Percentiles rank a stretch among this genome's conserved stretches.
Conservation (phyloP, 2,797 vertebrate species). For the Ptychobarbus kaznakovi region DNA sequence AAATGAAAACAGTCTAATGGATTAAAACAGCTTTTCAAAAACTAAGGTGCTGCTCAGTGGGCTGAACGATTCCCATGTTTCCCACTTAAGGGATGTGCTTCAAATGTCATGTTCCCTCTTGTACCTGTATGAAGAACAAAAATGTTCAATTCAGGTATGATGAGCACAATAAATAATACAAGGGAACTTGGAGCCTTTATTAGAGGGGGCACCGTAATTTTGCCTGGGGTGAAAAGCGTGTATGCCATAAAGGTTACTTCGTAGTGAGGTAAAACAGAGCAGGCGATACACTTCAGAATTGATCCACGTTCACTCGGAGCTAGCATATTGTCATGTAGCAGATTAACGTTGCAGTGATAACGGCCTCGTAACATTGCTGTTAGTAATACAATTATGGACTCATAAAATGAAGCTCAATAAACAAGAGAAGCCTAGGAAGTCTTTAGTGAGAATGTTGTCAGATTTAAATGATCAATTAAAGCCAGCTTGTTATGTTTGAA, state of each 20-base stretch:
- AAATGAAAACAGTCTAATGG: background rate
- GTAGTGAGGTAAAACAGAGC: background rate
- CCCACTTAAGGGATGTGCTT: slow-evolving; percentile 18
- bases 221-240: slow-evolving; percentile 4
- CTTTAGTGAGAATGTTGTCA: slow-evolving; percentile 19
- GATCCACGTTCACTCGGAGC: background rate
- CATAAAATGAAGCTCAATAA: slow-evolving; percentile 41
- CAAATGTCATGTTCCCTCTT: slow-evolving; percentile 43
- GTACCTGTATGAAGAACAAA: slow-evolving; percentile 21
- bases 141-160: slow-evolving; percentile 15
- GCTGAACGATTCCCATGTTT: slow-evolving; percentile 20
- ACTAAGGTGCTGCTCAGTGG: slow-evolving; percentile 11
- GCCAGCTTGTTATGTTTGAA: slow-evolving; percentile 31
- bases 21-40: slow-evolving; percentile 1
- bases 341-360: slow-evolving; percentile 40
- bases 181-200: slow-evolving; percentile 5
- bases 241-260: slow-evolving; percentile 12
- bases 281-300: slow-evolving; percentile 12
- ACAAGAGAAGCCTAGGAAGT: slow-evolving; percentile 5
- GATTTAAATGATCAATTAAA: slow-evolving; percentile 36
- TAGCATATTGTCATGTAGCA: background rate
- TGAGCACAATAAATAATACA: slow-evolving; percentile 27
- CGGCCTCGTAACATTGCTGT: slow-evolving; percentile 22
- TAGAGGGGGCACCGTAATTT: background rate
- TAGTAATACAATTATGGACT: slow-evolving; percentile 34